Evolutionary conservation across 35 echinoderm and acorn worm genomes (phyloP), one percentile per base, ranked within the genome.

Genomic region (Nesometra sesokonis): DNA sequence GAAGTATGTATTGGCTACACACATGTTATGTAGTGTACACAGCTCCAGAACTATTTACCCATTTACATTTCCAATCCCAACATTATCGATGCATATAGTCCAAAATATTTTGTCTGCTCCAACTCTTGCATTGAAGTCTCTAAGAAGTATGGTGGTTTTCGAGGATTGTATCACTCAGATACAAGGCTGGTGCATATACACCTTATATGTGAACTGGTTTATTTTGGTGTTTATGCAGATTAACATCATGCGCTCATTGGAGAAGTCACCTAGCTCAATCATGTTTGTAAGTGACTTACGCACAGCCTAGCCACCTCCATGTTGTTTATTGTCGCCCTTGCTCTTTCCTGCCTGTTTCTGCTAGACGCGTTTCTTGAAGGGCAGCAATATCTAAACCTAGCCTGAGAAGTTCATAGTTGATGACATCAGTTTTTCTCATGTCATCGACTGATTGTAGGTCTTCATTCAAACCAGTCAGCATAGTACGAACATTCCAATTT

Each of bases 61-160:
- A 78, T 78, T 30, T 29, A 8, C 32, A 33, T 78, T 5, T 5
- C 37, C 78, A 7, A 82, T 32, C 5, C 87, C 79, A 32, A 52
- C 15, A 7, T 84, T 29, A 0, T 81, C 88, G 0, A 89, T 8
- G 35, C 81, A 89, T 7, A 33, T 32, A 0, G 88, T 33, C 88
- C 82, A 89, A 8, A 47, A 0, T 27, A 77, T 13, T 21, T 84
- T 39, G 30, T 89, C 80, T 5, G 80, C 19, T n/a, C 87, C 87
- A 3, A 88, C 87, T 82, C 79, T 80, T 0, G 78, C 87, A 35
- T 88, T 80, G 78, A 82, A 81, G 32, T 88, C 87, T 0, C 87
- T 76, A 11, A 29, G 0, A 35, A 80, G 76, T 13, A 32, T 89
- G 84, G 32, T 57, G 84, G 29, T 89, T 40, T 31, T 89, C 80